Conservation (phyloP, 2,797 vertebrate genomes). For the Gallinago solitaria region DNA sequence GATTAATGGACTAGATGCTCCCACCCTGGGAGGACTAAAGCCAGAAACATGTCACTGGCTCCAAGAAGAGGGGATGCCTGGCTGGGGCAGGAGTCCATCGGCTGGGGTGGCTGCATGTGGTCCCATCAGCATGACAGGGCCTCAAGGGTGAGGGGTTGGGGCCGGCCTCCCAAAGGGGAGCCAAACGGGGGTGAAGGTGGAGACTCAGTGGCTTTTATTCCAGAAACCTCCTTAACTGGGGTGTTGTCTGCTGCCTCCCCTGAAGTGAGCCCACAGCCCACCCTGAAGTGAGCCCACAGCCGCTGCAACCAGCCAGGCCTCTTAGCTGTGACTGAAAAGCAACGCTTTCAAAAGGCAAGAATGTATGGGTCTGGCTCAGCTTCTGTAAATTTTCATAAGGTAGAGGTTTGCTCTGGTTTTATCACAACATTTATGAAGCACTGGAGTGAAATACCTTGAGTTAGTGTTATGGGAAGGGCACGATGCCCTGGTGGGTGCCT, state of each 20-base stretch:
- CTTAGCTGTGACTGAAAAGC: not conserved
- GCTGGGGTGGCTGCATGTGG: fast-evolving
- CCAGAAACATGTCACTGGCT: not conserved
- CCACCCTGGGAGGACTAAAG: not conserved
- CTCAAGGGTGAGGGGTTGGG: fast-evolving
- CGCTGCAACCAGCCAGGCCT: not conserved
- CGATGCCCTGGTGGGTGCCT: not conserved
- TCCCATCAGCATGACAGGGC: not conserved
- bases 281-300: not conserved
- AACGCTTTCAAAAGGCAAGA: not conserved
- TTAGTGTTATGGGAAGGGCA: fast-evolving
- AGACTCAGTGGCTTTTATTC: not conserved
- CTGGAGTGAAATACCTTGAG: not conserved
- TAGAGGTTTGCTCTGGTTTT: not conserved
- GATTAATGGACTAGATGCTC: not conserved
- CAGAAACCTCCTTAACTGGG: not conserved
- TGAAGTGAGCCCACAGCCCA: not conserved
- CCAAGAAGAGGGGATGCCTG: fast-evolving
- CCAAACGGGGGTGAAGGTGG: fast-evolving
- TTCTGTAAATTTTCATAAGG: not conserved
- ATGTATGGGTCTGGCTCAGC: not conserved
- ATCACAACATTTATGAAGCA: not conserved
- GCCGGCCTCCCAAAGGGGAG: fast-evolving
- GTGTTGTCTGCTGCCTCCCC: not conserved
- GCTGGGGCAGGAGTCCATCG: fast-evolving